Base-by-base conservation (phyloP, 2,113 vertebrate species). In the Clarias macrocephalus region DNA sequence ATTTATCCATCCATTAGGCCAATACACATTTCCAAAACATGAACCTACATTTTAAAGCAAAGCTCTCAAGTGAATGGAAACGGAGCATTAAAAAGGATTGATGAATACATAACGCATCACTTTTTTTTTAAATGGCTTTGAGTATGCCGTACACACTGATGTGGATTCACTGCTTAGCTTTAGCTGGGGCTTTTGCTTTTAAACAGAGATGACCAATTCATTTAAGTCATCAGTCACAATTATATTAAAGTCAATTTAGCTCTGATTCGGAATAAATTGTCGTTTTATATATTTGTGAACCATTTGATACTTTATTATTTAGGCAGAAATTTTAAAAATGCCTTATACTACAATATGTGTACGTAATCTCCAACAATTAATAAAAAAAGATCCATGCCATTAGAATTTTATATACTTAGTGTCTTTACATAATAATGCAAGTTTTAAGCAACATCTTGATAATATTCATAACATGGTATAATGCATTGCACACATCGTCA, bases 1-100 rank as follows among this genome's bases (percentile, higher is more conserved):
- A 15, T 80, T 80, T 80, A 63, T 86, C 73, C 48, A 23, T 79
- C 75, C 42, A 68, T 80, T 86, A 66, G 76, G 23, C 76, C 54
- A 80, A 70, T 68, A 37, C 48, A 80, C 76, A 80, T 42, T 75
- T n/a, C 63, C 62, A 33, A 68, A 80, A 59, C 76, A 42, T 21
- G 52, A 86, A 70, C 11, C 37, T 79, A 25, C 76, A 56, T 86
- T 66, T 80, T 6, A 80, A 12, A 13, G n/a, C 37, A 48, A 33
- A 42, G 60, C 33, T 6, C 57, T 33, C 60, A 3, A 86, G 60
- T 60, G 21, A 33, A 65, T 30, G 23, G 37, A 86, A 80, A 80
- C 18, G 10, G n/a, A 80, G 60, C 5, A 59, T 37, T 73, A 66
- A 84, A 72, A 15, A 72, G 48, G 18, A 72, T 25, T 56, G 19